Percentiles rank a stretch among this genome's conserved stretches.
phyloP scores from a whole-genome alignment of 2,113 vertebrate species.

The Eublepharis macularius region DNA sequence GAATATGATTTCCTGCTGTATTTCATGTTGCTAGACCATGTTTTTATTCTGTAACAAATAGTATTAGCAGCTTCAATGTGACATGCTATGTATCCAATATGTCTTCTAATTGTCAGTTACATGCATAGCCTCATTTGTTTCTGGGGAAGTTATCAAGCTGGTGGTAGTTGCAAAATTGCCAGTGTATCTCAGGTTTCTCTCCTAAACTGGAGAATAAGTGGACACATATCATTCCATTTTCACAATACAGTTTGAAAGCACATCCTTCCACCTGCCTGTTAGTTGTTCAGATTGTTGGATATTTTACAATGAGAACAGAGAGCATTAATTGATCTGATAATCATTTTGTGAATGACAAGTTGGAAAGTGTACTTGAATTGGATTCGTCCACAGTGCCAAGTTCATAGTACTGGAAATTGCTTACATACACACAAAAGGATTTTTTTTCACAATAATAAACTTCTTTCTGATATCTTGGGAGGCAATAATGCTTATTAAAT shows the following conservation, averaged over 20 bases:
- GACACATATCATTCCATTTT: constrained; percentile 24
- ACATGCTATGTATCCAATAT: neutral
- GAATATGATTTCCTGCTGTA: neutral
- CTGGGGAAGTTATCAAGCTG: constrained; percentile 40
- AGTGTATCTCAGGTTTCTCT: constrained; percentile 48
- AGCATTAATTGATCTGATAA: neutral
- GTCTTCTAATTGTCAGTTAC: constrained; percentile 29
- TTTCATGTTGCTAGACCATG: neutral
- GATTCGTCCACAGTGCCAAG: neutral
- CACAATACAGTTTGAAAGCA: neutral
- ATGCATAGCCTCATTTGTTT: constrained; percentile 28
- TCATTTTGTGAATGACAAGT: neutral
- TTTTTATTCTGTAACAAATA: neutral
- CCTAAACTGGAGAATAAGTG: constrained; percentile 23
- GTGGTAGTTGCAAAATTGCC: constrained; percentile 45
- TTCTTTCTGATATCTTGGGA: neutral
- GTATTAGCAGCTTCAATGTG: constrained; percentile 15
- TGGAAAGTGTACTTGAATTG: neutral
- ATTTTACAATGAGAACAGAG: neutral
- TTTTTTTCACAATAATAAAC: neutral
- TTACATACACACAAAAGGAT: neutral
- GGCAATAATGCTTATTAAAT: neutral
- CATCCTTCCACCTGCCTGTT: neutral
- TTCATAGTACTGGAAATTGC: neutral
- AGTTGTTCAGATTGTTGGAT: neutral